These are phyloP conservation scores for Python bivittatus DNA, from an alignment of 2,113 vertebrate genomes.

Conservation along the genomic window DNA sequence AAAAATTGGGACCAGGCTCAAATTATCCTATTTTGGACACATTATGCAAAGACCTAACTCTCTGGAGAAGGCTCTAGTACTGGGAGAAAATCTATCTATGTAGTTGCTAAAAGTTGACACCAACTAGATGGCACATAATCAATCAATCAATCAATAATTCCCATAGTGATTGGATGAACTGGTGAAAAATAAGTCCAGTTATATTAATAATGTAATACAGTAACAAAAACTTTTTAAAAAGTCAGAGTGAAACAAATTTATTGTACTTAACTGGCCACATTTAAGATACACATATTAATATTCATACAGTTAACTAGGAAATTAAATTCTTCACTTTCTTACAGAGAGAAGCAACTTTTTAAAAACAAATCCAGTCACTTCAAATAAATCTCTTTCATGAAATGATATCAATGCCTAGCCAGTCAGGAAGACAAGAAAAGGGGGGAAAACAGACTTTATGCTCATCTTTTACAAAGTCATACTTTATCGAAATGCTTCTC, in stretches of 20 bases:
- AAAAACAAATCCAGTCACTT: neutral
- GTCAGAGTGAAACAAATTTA: neutral
- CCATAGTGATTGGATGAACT: neutral
- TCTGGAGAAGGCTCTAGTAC: neutral
- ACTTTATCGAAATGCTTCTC: neutral
- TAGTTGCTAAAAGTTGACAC: neutral
- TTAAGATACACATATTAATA: slow-evolving; percentile 30
- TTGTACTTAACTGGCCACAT: neutral
- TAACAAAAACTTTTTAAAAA: neutral
- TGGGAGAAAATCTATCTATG: neutral
- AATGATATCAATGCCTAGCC: neutral
- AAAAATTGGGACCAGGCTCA: neutral
- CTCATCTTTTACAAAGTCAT: slow-evolving; percentile 5
- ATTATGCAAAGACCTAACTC: neutral
- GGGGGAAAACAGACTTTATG: neutral
- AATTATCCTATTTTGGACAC: neutral
- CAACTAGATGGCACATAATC: neutral
- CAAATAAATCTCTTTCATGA: neutral
- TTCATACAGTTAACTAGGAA: neutral
- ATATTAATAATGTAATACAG: slow-evolving; percentile 11
- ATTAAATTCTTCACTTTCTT: neutral
- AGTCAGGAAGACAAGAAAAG: neutral
- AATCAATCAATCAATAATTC: neutral
- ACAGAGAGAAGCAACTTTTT: slow-evolving; percentile 23
- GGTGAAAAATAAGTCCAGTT: neutral